phyloP scores from a whole-genome alignment of 2,113 vertebrate genomes.

The Trematocara zebra region DNA sequence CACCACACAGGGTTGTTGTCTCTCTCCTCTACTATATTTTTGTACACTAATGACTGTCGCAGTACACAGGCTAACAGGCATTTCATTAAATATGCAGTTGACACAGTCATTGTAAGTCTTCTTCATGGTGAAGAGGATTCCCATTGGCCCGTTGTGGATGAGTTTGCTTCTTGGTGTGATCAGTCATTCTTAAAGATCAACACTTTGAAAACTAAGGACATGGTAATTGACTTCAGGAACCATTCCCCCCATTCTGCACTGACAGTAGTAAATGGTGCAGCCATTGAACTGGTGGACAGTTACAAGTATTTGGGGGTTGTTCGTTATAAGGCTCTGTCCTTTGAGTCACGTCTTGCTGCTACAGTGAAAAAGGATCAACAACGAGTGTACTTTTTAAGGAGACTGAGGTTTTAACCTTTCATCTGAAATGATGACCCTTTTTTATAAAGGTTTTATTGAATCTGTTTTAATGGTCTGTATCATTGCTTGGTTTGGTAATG shows the following conservation, averaged over 20 bases:
- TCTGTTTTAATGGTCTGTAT: neutral
- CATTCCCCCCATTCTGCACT: neutral
- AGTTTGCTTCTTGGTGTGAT: neutral
- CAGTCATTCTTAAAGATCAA: neutral
- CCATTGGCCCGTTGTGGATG: neutral
- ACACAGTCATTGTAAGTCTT: neutral
- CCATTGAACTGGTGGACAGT: neutral
- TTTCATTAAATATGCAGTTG: neutral
- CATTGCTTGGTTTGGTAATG: neutral
- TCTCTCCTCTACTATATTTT: neutral
- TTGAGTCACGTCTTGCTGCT: neutral
- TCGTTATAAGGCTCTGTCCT: neutral
- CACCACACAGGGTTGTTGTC: neutral
- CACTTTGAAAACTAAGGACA: neutral
- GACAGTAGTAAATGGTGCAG: neutral
- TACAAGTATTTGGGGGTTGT: neutral
- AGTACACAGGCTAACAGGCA: neutral
- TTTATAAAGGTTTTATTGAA: neutral
- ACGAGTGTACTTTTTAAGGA: neutral
- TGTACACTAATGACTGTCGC: neutral
- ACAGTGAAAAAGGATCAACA: neutral
- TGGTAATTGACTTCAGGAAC: neutral
- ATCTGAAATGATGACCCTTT: neutral
- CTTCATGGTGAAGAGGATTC: neutral
- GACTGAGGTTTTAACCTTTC: neutral